phyloP scores from a whole-genome alignment of 2,113 vertebrate genomes.

The Picathartes gymnocephalus region DNA sequence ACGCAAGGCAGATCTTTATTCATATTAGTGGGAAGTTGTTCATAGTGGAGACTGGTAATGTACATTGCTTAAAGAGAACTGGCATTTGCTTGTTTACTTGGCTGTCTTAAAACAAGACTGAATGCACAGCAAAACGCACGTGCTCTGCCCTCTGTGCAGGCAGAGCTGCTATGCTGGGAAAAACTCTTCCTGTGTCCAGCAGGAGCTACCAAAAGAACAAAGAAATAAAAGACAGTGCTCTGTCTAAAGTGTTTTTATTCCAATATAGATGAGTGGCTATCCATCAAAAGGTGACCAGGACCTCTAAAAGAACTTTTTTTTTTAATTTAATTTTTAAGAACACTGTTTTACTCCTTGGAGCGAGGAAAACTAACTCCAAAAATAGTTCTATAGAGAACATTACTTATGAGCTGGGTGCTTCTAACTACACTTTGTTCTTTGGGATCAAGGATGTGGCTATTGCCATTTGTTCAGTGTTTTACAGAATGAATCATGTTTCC shows the following conservation, averaged over 20 bases:
- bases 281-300: neutral
- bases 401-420: neutral
- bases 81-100: neutral
- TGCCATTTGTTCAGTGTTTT: neutral
- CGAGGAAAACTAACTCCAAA: neutral
- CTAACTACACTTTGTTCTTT: neutral
- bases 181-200: neutral
- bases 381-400: neutral
- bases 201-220: neutral
- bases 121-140: neutral
- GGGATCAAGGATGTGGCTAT: neutral
- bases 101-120: slow-evolving; percentile 1
- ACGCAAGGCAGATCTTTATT: neutral
- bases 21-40: neutral
- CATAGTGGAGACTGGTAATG: rapidly evolving
- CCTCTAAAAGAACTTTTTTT: neutral
- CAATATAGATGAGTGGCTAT: neutral
- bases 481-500: neutral
- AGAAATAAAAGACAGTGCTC: neutral
- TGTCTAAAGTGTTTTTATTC: neutral
- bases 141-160: neutral
- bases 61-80: neutral
- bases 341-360: neutral
- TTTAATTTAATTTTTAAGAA: neutral
- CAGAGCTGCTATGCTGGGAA: neutral